Evolutionary conservation across 2,888 invertebrate genomes (phyloP).

Genomic region (Amiota communis): DNA sequence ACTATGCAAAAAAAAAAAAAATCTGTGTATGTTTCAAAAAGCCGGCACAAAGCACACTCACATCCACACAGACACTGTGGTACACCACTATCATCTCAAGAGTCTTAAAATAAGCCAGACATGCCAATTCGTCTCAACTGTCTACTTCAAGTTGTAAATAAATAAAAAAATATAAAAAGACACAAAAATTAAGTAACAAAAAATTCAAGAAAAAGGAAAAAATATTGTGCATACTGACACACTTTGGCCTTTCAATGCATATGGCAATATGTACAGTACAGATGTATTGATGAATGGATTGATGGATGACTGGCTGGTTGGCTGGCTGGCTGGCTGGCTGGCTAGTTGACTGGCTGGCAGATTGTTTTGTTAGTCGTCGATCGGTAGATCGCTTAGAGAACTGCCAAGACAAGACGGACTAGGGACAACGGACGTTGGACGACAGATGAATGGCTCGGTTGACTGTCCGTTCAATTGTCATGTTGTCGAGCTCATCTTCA

Average conservation of each 20-base stretch:
- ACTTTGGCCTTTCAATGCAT: slow-evolving; percentile 22
- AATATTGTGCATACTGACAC: slow-evolving; percentile 19
- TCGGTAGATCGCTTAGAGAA: not conserved
- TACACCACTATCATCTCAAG: not conserved
- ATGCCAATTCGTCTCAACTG: slow-evolving; percentile 23
- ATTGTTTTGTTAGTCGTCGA: not conserved
- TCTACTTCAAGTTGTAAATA: not conserved
- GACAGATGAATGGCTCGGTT: too few relatives aligned
- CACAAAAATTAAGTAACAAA: not conserved
- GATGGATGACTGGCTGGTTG: slow-evolving; percentile 15
- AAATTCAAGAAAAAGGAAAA: not conserved
- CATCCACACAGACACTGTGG: slow-evolving; percentile 18
- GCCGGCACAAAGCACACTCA: slow-evolving; percentile 51
- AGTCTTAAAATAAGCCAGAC: not conserved
- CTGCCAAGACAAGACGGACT: not conserved
- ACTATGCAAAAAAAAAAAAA: slow-evolving; percentile 54
- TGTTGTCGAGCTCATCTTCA: slow-evolving; percentile 7
- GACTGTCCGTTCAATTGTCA: not conserved
- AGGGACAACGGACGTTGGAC: too few relatives aligned
- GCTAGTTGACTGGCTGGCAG: not conserved
- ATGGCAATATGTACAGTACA: not conserved
- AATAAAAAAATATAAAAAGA: not conserved
- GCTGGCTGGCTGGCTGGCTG: slow-evolving; percentile 1
- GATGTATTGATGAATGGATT: slow-evolving; percentile 24
- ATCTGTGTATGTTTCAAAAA: slow-evolving; percentile 19